Base-by-base conservation (phyloP, 2,888 invertebrate genomes). In the Smittia aterrima region DNA sequence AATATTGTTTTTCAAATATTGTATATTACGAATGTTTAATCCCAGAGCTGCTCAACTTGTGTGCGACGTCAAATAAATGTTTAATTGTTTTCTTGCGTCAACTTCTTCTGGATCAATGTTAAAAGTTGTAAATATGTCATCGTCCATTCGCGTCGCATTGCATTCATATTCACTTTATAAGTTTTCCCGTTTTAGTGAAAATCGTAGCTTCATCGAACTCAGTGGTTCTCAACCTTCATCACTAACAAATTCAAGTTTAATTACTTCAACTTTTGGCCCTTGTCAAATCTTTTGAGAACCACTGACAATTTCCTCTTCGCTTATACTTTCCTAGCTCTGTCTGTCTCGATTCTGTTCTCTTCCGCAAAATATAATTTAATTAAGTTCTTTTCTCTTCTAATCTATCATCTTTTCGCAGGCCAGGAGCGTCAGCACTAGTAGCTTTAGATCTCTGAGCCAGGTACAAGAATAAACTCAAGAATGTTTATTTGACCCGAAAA, bases 371-470 rank as follows among this genome's bases (percentile, higher is more conserved):
- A 41, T 41, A 54, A 41, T 70, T 70, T 70, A 70, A 70, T 70
- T 70, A 25, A 68, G 70, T 76, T 73, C 58, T 27, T 78, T 77
- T 76, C 77, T 77, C 77, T 77, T 78, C 77, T 78, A 78, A 79
- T 77, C 76, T 76, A 76, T 78, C 77, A 77, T 78, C 77, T 85
- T 86, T 87, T 90, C 89, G 82, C 91, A 92, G 92, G 91, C 91
- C 85, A 90, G 91, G 87, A 92, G 91, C 87, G 90, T 91, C 85
- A 92, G 92, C 88, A 90, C 91, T 86, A 90, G 90, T 91, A 92
- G 91, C 90, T 91, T 91, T 91, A 90, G 92, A 90, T 92, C 92
- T 88, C 88, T 91, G 83, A 92, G 91, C 87, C 92, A 92, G 92
- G 92, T 92, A 91, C 78, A 77, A 78, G 76, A 76, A 75, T 68